Base-by-base conservation (phyloP, 1,140 invertebrate genomes). In the Drosophila triauraria region DNA sequence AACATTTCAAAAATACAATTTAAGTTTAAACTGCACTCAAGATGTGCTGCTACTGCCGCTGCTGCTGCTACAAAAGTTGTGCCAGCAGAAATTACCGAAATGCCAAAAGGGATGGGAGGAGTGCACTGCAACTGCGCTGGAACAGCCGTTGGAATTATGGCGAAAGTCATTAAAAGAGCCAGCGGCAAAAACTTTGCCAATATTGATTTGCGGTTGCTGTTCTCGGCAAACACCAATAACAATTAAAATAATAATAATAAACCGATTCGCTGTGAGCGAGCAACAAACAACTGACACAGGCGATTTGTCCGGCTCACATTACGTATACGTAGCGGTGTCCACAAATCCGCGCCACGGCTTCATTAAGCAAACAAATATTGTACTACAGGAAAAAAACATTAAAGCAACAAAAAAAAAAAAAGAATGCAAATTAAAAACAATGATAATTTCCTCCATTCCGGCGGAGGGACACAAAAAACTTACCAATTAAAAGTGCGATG, bases 1-100 rank as follows among this genome's bases (percentile, higher is more conserved):
- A 88, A 78, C 86, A 88, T 88, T 90, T 90, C 85, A 77, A 74
- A 88, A 88, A 88, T 88, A 85, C 85, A 90, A 88, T 88, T 88
- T 88, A 90, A 88, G 81, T 88, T 88, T 90, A 85, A 88, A 88
- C 85, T 88, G 81, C 84, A 88, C 84, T 88, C 85, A 84, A 90
- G 81, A 83, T 74, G 82, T 75, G 81, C 81, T 58, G 71, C 65
- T 67, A 76, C 81, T 58, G 71, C 65, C 62, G 58, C 13, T 38
- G 46, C 20, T 56, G 57, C 44, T 44, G 53, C 40, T 43, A 57
- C 54, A 69, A 86, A 86, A 86, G 83, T 86, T 87, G 84, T 30
- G 75, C 80, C 84, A 60, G 67, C 77, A 69, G 61, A 87, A 86
- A 88, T 83, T 87, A 76, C 76, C 84, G 32, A 77, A 87, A 65